Percentiles rank a stretch among this genome's conserved stretches.
Evolutionary conservation across 2,888 invertebrate genomes (phyloP).

Genomic region (Ophion obscuratus): DNA sequence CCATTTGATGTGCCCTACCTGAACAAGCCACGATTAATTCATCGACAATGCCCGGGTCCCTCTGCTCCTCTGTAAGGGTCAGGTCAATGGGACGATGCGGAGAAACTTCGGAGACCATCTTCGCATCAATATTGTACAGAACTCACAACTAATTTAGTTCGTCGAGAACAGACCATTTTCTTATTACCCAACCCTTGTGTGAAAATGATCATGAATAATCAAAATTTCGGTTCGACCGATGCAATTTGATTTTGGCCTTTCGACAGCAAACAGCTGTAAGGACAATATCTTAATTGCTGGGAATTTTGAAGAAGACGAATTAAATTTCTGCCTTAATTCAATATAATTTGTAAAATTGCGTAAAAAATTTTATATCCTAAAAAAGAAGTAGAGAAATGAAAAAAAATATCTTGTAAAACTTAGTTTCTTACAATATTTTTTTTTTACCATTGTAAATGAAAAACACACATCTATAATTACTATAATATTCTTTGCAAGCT

Average conservation of each 20-base stretch:
- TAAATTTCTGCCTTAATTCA: too few relatives aligned
- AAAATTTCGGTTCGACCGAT: too few relatives aligned
- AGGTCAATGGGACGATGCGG: conserved; percentile 29
- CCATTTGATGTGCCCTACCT: conserved; percentile 50
- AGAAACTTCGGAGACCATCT: conserved; percentile 56
- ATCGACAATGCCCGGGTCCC: conserved; percentile 54
- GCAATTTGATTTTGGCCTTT: too few relatives aligned
- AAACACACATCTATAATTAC: too few relatives aligned
- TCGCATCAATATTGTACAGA: conserved; percentile 42
- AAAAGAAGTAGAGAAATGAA: neutral
- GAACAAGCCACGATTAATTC: conserved; percentile 65
- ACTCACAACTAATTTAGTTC: neutral
- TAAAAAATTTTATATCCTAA: too few relatives aligned
- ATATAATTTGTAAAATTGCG: neutral
- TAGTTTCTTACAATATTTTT: too few relatives aligned
- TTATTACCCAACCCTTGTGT: neutral
- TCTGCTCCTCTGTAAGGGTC: conserved; percentile 45
- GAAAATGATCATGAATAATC: neutral
- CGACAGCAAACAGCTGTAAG: too few relatives aligned
- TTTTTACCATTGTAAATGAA: too few relatives aligned
- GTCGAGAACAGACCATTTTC: neutral
- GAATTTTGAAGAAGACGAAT: too few relatives aligned
- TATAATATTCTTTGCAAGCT: too few relatives aligned
- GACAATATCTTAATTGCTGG: too few relatives aligned
- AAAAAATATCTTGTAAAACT: neutral